Conservation (phyloP, 2,797 vertebrate genomes). For the Iguana delicatissima region DNA sequence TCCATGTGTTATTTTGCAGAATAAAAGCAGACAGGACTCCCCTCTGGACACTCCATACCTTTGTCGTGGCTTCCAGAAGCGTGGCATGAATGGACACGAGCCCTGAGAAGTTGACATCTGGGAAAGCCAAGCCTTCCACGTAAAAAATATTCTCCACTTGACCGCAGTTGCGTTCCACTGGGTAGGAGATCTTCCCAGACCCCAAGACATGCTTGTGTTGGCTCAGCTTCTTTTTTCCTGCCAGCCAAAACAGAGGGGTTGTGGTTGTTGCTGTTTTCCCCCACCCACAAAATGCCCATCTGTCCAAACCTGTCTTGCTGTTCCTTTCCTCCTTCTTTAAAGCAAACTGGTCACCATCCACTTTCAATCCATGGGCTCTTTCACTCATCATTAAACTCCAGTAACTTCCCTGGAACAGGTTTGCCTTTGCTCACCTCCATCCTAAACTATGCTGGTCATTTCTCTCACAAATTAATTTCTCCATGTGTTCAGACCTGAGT, state of each 20-base stretch:
- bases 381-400: not conserved
- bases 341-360: not conserved
- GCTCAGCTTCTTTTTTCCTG: conserved; percentile 49
- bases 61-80: conserved; percentile 79
- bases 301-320: not conserved
- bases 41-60: conserved; percentile 58
- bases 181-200: conserved; percentile 65
- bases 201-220: conserved; percentile 84
- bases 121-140: conserved; percentile 90
- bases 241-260: rapidly evolving
- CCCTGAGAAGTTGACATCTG: conserved; percentile 84
- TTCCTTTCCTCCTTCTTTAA: not conserved
- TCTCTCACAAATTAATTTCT: not conserved
- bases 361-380: not conserved
- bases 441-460: not conserved
- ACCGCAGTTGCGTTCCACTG: conserved; percentile 80
- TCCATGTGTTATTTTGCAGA: too few species aligned
- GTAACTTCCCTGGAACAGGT: not conserved
- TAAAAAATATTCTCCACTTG: conserved; percentile 80
- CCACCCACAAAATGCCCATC: not conserved
- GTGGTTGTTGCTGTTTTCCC: too few species aligned
- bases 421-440: not conserved
- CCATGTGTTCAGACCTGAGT: not conserved
- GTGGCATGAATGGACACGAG: conserved; percentile 86
- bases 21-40: rapidly evolving